Base-by-base conservation (phyloP, 2,888 invertebrate species). In the Drosophila bunnanda region DNA sequence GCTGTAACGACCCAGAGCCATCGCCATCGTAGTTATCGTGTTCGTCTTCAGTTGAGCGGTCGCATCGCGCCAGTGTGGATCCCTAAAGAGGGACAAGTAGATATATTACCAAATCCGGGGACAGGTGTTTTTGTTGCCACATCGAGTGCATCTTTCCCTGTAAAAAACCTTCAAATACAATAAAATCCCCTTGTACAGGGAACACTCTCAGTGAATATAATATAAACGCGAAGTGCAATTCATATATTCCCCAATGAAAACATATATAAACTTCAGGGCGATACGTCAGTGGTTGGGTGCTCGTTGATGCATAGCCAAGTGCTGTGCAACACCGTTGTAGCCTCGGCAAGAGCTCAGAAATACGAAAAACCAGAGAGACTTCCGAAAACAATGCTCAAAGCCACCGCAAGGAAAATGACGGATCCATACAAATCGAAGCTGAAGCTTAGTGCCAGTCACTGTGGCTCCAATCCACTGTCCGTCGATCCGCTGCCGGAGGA, bases 401-500 rank as follows among this genome's bases (percentile, higher is more conserved):
- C 86, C 58, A 80, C 80, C 59, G 79, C 80, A 56, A 90, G 90
- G 78, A 88, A 89, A 77, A 76, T 87, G 20, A 74, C 83, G 46
- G 78, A 80, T 52, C 68, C 82, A 74, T 82, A 89, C 76, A 87
- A 88, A 77, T 85, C 89, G 48, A 91, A 91, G 76, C 70, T 91
- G 69, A 90, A 90, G 85, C 80, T 90, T 65, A 81, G 81, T 70
- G 80, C 82, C 58, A 87, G 57, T 52, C 67, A 60, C 43, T 43
- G 39, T 57, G 62, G 32, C 28, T 55, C 75, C 2, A 79, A 60
- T 52, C 50, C 57, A 48, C 34, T 78, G 64, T 67, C 70, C 61
- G 69, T 57, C 56, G 66, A 73, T 54, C 56, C 64, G 62, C 57
- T 65, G 64, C 60, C 57, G 20, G 85, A 77, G 48, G 55, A 25